A percentile compares a stretch with the other conserved stretches of the same genome.
phyloP scores from a whole-genome alignment of 2,797 vertebrate genomes.

The Spinus olivaceus region DNA sequence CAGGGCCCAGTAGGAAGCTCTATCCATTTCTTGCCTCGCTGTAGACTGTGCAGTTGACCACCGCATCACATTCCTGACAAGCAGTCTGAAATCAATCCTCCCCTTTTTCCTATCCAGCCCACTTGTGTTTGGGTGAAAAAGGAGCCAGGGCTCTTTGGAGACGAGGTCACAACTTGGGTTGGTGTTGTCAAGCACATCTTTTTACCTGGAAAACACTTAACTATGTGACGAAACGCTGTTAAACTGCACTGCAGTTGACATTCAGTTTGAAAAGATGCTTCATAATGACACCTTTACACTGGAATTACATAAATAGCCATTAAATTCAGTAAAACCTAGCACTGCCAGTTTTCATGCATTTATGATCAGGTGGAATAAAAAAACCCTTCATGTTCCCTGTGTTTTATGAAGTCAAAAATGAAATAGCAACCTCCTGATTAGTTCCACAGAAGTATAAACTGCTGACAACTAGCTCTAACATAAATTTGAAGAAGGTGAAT shows the following conservation, averaged over 20 bases:
- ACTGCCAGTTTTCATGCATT: not conserved
- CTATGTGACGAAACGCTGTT: accelerated
- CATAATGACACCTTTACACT: not conserved
- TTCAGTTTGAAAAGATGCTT: not conserved
- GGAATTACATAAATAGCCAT: not conserved
- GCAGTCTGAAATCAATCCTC: not conserved
- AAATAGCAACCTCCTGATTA: not conserved
- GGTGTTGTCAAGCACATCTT: not conserved
- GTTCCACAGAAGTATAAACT: not conserved
- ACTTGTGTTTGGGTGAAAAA: not conserved
- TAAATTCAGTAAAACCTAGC: not conserved
- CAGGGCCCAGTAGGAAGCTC: not conserved
- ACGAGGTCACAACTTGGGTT: not conserved
- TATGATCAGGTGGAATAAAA: not conserved
- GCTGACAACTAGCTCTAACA: not conserved
- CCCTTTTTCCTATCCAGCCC: not conserved
- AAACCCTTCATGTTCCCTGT: not conserved
- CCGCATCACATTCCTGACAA: not conserved
- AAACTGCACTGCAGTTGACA: not conserved
- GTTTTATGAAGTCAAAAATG: not conserved
- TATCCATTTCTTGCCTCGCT: accelerated
- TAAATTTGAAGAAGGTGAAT: not conserved
- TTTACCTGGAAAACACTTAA: not conserved
- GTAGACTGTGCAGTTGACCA: not conserved
- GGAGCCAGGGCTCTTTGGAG: not conserved